Base-by-base conservation (phyloP, 2,888 invertebrate genomes). In the Lithosia quadra region DNA sequence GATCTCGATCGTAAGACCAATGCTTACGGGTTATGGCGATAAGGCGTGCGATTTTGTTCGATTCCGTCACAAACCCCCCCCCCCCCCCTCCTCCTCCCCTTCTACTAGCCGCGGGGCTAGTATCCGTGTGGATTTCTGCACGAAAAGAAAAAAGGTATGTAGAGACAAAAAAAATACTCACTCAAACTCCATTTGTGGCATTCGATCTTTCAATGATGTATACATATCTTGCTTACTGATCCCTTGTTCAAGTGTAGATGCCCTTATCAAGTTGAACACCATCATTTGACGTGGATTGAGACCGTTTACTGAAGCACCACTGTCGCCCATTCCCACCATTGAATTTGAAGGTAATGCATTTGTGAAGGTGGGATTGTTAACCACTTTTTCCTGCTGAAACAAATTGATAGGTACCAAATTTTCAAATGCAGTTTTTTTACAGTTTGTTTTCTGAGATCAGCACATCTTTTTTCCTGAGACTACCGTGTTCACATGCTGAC, bases 151-250 rank as follows among this genome's bases (percentile, higher is more conserved):
- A 1, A 11, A 39, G 39, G 11, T 1, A 39, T 39, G 2, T 21
- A 11, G 13, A 21, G 34, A 7, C 34, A 13, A 39, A n/a, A 55
- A 63, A 33, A 34, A 21, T 59, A 92, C 95, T 90, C 83, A 95
- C 95, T 94, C 94, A 84, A 95, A 91, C 78, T 95, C 95, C 67
- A 89, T 87, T 78, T 92, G 90, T 58, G 93, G 79, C 94, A 95
- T 95, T 10, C 90, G 86, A 62, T 94, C 94, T 72, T 93, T 94
- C 15, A 95, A 74, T 60, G 91, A 82, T 8, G 88, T 81, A 84
- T 91, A 91, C 92, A 95, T 95, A 70, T 95, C 95, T 65, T 92
- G 91, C 80, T 93, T 94, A 77, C 94, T 95, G 60, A 95, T 95
- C 1, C 95, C 95, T 74, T 94, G 93, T 66, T 95, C 95, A 11